These are phyloP conservation scores for Drosophila mercatorum DNA, from an alignment of 2,888 invertebrate species.

Conservation along the genomic window DNA sequence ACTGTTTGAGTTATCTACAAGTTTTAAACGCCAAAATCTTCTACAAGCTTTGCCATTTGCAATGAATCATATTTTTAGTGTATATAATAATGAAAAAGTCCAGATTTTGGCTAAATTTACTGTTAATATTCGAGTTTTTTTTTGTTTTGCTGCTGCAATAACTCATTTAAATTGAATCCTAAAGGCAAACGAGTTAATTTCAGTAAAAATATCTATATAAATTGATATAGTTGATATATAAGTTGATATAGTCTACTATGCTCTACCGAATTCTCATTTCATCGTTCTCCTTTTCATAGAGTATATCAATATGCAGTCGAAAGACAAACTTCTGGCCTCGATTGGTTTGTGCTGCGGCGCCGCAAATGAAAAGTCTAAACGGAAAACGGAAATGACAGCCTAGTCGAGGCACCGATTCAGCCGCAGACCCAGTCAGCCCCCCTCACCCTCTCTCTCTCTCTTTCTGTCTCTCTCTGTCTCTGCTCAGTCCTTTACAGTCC, in stretches of 20 bases:
- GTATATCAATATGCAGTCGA: neutral
- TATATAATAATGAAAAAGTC: neutral
- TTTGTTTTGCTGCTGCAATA: no score
- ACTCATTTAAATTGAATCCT: no score
- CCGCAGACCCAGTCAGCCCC: conserved; percentile 13
- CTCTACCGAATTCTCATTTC: neutral
- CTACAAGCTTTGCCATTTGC: neutral
- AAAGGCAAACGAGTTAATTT: neutral
- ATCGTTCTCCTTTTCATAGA: neutral
- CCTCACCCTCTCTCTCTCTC: neutral
- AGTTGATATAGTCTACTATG: no score
- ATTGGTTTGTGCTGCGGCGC: conserved; percentile 35
- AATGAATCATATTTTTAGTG: neutral
- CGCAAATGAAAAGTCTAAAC: conserved; percentile 52
- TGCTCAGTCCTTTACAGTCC: conserved; percentile 31
- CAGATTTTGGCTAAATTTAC: neutral
- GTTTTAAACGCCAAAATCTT: neutral
- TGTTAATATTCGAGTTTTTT: no score
- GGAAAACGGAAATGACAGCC: conserved; percentile 58
- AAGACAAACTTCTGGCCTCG: conserved; percentile 15
- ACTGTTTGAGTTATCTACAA: neutral
- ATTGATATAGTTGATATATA: no score
- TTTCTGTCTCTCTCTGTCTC: neutral
- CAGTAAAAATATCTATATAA: no score
- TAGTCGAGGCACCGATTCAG: conserved; percentile 13